phyloP scores from a whole-genome alignment of 2,113 vertebrate genomes.

The Dromiciops gliroides region DNA sequence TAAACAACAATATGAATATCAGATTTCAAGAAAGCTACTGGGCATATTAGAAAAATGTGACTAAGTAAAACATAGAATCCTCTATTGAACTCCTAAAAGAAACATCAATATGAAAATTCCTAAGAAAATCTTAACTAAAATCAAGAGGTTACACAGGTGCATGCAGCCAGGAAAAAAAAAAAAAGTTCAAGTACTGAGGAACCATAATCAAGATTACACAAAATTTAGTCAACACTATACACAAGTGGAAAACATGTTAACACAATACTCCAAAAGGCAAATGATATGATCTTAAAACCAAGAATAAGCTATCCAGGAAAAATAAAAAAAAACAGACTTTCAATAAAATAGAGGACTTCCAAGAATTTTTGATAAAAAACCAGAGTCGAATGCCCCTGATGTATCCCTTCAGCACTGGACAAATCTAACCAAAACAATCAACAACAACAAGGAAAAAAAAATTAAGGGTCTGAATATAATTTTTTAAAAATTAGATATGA shows the following conservation, averaged over 20 bases:
- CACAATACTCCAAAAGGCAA: background rate
- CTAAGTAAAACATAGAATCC: background rate
- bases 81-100: background rate
- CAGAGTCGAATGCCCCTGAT: background rate
- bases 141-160: background rate
- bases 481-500: background rate
- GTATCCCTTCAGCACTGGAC: background rate
- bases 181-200: background rate
- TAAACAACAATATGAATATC: background rate
- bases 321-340: background rate
- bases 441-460: too few relatives aligned
- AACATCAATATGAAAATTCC: background rate
- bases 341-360: background rate
- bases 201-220: background rate
- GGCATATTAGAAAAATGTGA: background rate
- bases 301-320: background rate
- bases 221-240: background rate
- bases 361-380: background rate
- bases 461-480: background rate
- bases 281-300: background rate
- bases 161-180: background rate
- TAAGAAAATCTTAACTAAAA: background rate
- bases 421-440: background rate
- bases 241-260: background rate
- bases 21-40: background rate